Percentiles rank a stretch among this genome's conserved stretches.
phyloP scores from a whole-genome alignment of 92 coral and sea anemone genomes.

The Parazoanthus atlanticus region DNA sequence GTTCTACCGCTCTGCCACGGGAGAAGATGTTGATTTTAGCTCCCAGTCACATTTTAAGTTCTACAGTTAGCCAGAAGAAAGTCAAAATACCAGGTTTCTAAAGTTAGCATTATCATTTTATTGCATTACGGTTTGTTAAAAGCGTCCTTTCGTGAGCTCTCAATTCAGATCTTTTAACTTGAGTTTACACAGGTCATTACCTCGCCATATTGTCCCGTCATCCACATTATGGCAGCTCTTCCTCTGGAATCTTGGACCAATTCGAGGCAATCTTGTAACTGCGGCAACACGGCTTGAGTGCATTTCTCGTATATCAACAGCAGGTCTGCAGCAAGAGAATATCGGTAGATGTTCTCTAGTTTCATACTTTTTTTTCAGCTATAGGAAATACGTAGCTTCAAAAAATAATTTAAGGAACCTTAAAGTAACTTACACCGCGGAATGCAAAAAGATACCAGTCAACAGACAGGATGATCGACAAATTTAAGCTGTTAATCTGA shows the following conservation, averaged over 20 bases:
- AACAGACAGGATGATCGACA: too few relatives aligned
- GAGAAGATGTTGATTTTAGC: too few relatives aligned
- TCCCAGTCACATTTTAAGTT: too few relatives aligned
- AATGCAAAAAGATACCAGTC: too few relatives aligned
- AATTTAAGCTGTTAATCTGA: too few relatives aligned
- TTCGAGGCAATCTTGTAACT: constrained; percentile 77
- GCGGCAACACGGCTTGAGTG: constrained; percentile 82
- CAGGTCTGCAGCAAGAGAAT: constrained; percentile 60
- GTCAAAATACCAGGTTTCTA: not conserved
- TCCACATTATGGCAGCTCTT: constrained; percentile 90
- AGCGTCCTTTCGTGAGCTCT: not conserved
- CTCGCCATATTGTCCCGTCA: constrained; percentile 97
- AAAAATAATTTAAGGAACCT: not conserved
- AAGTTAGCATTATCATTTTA: not conserved
- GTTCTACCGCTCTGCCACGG: too few relatives aligned
- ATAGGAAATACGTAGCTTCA: not conserved
- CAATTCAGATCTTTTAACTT: too few relatives aligned
- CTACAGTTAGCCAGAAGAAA: too few relatives aligned
- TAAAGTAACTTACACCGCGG: too few relatives aligned
- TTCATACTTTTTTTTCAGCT: not conserved
- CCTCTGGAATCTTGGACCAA: constrained; percentile 85
- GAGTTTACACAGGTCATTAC: constrained; percentile 37
- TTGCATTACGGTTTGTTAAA: not conserved
- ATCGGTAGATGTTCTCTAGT: not conserved
- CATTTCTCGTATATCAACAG: constrained; percentile 83